Percentiles rank a stretch among this genome's conserved stretches.
phyloP scores from a whole-genome alignment of 2,888 invertebrate species.

The Melieria picta region DNA sequence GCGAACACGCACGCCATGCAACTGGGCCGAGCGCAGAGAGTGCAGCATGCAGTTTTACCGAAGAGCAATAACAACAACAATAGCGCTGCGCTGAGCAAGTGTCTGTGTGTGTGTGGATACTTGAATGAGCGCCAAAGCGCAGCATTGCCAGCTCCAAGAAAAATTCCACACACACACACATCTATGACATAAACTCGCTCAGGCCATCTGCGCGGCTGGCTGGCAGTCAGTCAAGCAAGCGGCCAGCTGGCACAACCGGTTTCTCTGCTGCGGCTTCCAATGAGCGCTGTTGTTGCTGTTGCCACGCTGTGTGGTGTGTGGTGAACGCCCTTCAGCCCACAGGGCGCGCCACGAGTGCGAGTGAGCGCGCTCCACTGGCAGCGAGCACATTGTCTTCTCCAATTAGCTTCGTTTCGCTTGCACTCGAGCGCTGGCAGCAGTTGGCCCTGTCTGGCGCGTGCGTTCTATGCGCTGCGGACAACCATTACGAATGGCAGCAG shows the following conservation, averaged over 20 bases:
- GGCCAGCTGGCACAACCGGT: constrained; percentile 6
- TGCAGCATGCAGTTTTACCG: background rate
- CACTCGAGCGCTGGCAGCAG: background rate
- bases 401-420: background rate
- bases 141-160: constrained; percentile 39
- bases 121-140: constrained; percentile 17
- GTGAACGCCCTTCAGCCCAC: too few relatives aligned
- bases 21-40: background rate
- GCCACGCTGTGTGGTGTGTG: too few relatives aligned
- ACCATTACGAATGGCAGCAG: background rate
- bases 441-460: background rate
- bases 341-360: background rate
- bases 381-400: background rate
- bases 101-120: constrained; percentile 31
- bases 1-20: background rate
- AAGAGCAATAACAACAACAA: background rate
- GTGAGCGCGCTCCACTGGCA: constrained; percentile 6
- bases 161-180: background rate
- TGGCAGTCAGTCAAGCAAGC: too few relatives aligned
- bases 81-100: constrained; percentile 27
- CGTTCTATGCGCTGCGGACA: background rate
- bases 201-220: too few relatives aligned
- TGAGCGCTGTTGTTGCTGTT: background rate
- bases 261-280: background rate
- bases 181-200: too few relatives aligned